Percentiles rank a stretch among this genome's conserved stretches.
Conservation (phyloP, 2,888 invertebrate species). For the Drymonia ruficornis region DNA sequence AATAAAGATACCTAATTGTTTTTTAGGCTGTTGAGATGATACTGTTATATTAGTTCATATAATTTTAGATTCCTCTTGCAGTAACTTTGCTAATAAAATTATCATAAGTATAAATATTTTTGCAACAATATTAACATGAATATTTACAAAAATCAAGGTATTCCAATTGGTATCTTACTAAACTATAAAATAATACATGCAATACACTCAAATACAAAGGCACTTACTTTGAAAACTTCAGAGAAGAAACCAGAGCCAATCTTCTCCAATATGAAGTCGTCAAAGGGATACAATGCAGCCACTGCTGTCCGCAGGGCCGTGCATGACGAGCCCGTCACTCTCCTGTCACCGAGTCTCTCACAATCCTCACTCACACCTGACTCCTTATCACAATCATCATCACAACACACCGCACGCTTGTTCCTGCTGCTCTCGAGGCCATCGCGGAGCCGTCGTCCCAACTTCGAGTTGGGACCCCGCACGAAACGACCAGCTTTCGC, state of each 20-base stretch:
- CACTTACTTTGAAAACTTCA: constrained; percentile 97
- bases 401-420: constrained; percentile 73
- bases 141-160: too few species aligned
- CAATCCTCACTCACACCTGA: constrained; percentile 79
- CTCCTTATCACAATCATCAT: constrained; percentile 80
- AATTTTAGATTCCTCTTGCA: too few species aligned
- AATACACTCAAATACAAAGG: constrained; percentile 6
- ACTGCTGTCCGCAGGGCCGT: constrained; percentile 96
- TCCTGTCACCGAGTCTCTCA: constrained; percentile 74
- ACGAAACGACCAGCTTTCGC: constrained; percentile 77
- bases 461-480: constrained; percentile 74
- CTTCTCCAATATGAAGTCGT: constrained; percentile 97
- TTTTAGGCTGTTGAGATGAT: too few species aligned
- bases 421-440: constrained; percentile 59
- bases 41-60: too few species aligned
- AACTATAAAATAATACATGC: constrained; percentile 8
- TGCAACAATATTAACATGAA: too few species aligned
- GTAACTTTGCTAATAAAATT: too few species aligned
- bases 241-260: constrained; percentile 98
- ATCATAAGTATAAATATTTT: too few species aligned
- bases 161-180: not conserved
- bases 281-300: constrained; percentile 94
- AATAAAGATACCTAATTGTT: too few species aligned
- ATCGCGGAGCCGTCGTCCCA: constrained; percentile 65
- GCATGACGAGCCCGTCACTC: constrained; percentile 88